Evolutionary conservation across 92 coral and sea anemone genomes (phyloP), one percentile per base, ranked within the genome.

Genomic region (Parazoanthus darwini): DNA sequence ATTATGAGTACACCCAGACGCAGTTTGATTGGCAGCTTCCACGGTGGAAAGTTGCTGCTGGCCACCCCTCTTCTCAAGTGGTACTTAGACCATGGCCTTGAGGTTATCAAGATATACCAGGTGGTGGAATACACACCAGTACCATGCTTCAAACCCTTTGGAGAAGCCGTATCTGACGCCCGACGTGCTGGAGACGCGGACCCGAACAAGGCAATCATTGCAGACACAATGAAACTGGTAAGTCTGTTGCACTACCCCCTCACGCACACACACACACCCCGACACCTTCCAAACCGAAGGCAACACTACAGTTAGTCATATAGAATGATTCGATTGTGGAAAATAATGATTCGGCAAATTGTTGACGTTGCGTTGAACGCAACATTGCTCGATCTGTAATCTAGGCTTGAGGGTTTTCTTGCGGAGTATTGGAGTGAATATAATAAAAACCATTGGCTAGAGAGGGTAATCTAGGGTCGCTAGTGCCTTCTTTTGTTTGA

Each of bases 151-250:
- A 88, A 65, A 79, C 86, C 90, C 6, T 88, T 88, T 88, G 90
- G 86, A 8, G 90, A 88, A 5, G 78, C 90, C 35, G 87, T 82
- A 1, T 48, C 88, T 7, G 88, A 91, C 68, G 88, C 91, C 33
- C 71, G 93, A n/a, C 65, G 93, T 14, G 88, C 88, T 73, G 93
- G 93, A 8, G 93, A 90, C 80, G 86, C 42, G 8, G 83, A 89
- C 37, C 83, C 85, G 74, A 68, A 85, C 88, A 43, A 88, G 82
- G 78, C 42, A 39, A 39, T 39, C 42, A 39, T 46, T 9, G 89
- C 89, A 11, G 76, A 88, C 42, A 63, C 86, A 8, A 79, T 87
- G 86, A 87, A 87, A 77, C 43, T 87, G 74, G 82, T 80, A 15
- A 25, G 39, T 73, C 42, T 39, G 42, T 4, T 39, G 42, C 38